These are phyloP conservation scores for Lucilia cuprina DNA, from an alignment of 1,140 invertebrate species.

Conservation along the genomic window DNA sequence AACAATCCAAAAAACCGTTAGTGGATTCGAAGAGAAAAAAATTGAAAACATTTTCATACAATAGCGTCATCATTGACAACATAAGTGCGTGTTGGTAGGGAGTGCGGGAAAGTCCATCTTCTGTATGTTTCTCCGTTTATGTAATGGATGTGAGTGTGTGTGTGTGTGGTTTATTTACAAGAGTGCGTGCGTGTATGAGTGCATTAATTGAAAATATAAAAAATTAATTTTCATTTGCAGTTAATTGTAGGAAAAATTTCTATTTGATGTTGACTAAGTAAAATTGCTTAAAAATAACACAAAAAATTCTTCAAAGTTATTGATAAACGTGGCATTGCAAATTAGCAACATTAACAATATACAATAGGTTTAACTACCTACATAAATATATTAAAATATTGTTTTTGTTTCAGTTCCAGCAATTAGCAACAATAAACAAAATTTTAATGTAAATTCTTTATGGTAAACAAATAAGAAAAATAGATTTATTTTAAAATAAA, in stretches of 20 bases:
- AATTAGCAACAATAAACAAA: no score
- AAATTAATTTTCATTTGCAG: background rate
- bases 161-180: background rate
- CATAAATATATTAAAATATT: background rate
- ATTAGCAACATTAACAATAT: background rate
- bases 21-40: background rate
- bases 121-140: no score
- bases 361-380: background rate
- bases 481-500: background rate
- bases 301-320: background rate
- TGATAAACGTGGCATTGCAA: background rate
- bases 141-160: background rate
- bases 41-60: slow-evolving; percentile 1
- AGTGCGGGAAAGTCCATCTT: no score
- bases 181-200: background rate
- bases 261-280: background rate
- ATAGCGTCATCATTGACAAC: slow-evolving; percentile 24
- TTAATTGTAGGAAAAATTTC: background rate
- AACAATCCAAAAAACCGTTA: background rate
- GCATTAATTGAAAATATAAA: background rate
- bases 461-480: no score
- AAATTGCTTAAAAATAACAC: background rate
- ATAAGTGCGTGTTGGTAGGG: no score
- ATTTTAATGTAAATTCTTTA: no score
- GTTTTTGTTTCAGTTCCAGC: background rate